A percentile compares a stretch with the other conserved stretches of the same genome.
phyloP scores from a whole-genome alignment of 2,888 invertebrate species.

The Sarcophaga subvicina region DNA sequence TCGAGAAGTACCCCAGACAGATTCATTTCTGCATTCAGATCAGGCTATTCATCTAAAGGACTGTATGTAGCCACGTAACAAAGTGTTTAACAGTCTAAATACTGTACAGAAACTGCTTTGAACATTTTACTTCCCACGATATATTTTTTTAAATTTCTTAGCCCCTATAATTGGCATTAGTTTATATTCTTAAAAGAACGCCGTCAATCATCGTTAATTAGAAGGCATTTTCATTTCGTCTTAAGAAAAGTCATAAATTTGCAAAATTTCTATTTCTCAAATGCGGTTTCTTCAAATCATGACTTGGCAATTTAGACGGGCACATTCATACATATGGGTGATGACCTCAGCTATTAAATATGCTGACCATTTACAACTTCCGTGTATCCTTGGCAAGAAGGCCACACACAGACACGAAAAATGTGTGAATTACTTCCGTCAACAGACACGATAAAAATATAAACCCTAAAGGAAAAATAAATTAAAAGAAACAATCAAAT shows the following conservation, averaged over 20 bases:
- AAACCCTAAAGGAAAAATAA: slow-evolving; percentile 14
- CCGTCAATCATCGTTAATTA: slow-evolving; percentile 42
- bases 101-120: too few species aligned
- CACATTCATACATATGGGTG: neutral
- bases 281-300: neutral
- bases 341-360: slow-evolving; percentile 20
- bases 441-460: slow-evolving; percentile 20
- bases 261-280: slow-evolving; percentile 32
- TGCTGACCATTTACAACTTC: slow-evolving; percentile 22
- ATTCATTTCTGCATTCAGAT: too few species aligned
- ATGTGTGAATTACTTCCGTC: slow-evolving; percentile 66
- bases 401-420: slow-evolving; percentile 21
- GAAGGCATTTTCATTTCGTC: slow-evolving; percentile 15
- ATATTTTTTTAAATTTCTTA: too few species aligned
- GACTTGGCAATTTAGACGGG: neutral
- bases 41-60: too few species aligned
- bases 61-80: too few species aligned
- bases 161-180: slow-evolving; percentile 52
- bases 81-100: too few species aligned
- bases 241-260: slow-evolving; percentile 9
- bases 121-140: too few species aligned
- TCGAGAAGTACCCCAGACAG: too few species aligned
- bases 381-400: slow-evolving; percentile 21
- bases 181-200: slow-evolving; percentile 13
- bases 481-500: slow-evolving; percentile 15